phyloP scores from a whole-genome alignment of 2,113 vertebrate genomes.

The Mastomys coucha region DNA sequence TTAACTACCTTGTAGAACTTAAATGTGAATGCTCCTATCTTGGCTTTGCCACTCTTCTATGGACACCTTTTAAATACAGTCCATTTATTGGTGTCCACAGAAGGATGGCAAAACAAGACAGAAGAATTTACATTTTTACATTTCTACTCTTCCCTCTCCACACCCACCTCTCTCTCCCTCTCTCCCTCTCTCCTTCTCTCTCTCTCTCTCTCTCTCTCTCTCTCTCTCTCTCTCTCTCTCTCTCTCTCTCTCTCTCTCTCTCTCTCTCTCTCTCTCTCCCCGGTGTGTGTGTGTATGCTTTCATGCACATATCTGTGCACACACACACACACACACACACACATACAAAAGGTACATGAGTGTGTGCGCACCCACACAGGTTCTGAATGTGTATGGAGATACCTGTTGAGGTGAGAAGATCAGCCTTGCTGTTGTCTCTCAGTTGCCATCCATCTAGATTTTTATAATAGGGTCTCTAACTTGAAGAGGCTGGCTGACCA shows the following conservation, averaged over 20 bases:
- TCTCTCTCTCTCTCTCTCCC: background rate
- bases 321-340: too few relatives aligned
- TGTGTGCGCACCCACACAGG: background rate
- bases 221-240: too few relatives aligned
- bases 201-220: too few relatives aligned
- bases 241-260: too few relatives aligned
- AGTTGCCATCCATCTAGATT: background rate
- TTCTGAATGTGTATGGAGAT: too few relatives aligned
- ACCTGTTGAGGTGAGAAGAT: too few relatives aligned
- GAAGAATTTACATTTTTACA: conserved; percentile 52
- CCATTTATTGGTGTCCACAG: background rate
- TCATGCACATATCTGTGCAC: background rate
- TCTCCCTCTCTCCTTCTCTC: too few relatives aligned
- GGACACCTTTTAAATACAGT: conserved; percentile 26
- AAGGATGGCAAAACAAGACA: conserved; percentile 25
- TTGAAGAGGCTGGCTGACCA: background rate
- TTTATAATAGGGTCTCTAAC: background rate
- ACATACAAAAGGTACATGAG: too few relatives aligned
- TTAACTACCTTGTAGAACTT: conserved; percentile 64
- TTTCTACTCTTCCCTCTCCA: background rate
- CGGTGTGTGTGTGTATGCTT: background rate
- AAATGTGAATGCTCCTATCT: conserved; percentile 70
- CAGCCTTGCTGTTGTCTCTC: too few relatives aligned
- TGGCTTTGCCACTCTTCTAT: background rate
- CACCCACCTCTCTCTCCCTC: too few relatives aligned